A percentile compares a stretch with the other conserved stretches of the same genome.
phyloP scores from a whole-genome alignment of 2,797 vertebrate genomes.

The Anableps anableps region DNA sequence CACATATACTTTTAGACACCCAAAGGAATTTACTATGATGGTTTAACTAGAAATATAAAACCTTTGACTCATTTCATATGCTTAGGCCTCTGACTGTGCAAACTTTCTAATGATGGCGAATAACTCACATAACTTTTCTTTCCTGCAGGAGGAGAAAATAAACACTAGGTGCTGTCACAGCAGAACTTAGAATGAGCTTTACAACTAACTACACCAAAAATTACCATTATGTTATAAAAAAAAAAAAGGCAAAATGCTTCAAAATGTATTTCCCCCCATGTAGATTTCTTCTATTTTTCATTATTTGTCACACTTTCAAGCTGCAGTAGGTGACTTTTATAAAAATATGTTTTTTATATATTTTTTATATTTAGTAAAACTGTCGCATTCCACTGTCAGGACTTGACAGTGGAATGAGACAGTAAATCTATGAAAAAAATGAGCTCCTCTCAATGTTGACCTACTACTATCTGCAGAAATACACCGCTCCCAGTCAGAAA shows the following conservation, averaged over 20 bases:
- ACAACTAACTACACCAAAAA: slow-evolving; percentile 3
- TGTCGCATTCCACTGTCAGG: no score
- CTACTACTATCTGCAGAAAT: no score
- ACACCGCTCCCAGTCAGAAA: no score
- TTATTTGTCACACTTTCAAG: not conserved
- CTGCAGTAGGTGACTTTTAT: no score
- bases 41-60: slow-evolving; percentile 50
- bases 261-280: not conserved
- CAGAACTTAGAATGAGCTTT: slow-evolving; percentile 1
- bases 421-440: no score
- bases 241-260: not conserved
- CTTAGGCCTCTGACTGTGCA: slow-evolving; percentile 41
- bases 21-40: slow-evolving; percentile 53
- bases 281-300: not conserved
- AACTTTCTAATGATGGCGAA: slow-evolving; percentile 49
- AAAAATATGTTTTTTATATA: no score
- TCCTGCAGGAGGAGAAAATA: slow-evolving; percentile 22
- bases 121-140: slow-evolving; percentile 30
- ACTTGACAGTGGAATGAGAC: no score
- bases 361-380: no score
- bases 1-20: slow-evolving; percentile 57
- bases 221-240: not conserved
- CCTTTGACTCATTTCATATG: slow-evolving; percentile 46
- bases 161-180: slow-evolving; percentile 25
- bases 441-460: no score